phyloP scores from a whole-genome alignment of 2,888 invertebrate species.

The Drosophila kanekoi region DNA sequence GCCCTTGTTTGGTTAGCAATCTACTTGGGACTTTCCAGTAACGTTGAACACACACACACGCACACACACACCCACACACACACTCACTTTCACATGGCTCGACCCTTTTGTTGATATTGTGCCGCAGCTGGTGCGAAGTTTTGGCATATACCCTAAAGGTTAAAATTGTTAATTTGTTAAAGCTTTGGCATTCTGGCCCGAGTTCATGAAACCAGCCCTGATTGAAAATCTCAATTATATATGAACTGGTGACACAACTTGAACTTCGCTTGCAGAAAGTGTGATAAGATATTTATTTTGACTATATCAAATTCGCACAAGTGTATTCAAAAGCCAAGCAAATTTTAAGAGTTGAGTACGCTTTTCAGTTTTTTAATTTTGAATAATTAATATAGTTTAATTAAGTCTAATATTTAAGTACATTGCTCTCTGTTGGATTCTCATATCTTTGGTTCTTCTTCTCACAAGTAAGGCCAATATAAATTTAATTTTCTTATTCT shows the following conservation, averaged over 20 bases:
- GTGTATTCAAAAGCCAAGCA: neutral
- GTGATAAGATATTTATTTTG: neutral
- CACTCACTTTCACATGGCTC: constrained; percentile 5
- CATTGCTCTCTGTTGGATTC: neutral
- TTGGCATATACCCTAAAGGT: constrained; percentile 62
- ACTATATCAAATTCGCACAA: neutral
- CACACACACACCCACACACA: neutral
- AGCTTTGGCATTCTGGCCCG: constrained; percentile 41
- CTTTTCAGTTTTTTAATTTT: neutral
- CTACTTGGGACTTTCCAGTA: constrained; percentile 60
- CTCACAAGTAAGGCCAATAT: neutral
- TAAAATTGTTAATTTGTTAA: constrained; percentile 75
- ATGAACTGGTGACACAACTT: constrained; percentile 16
- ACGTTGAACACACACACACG: constrained; percentile 23
- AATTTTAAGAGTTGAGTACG: no score
- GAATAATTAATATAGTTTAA: neutral
- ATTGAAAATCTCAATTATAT: constrained; percentile 31
- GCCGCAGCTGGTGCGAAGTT: constrained; percentile 71
- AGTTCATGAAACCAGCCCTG: constrained; percentile 11
- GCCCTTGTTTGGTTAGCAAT: constrained; percentile 70
- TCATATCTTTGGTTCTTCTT: neutral
- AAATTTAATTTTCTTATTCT: neutral
- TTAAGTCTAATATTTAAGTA: no score
- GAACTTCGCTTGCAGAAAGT: neutral
- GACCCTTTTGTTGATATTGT: constrained; percentile 65